A percentile compares a stretch with the other conserved stretches of the same genome.
phyloP scores from a whole-genome alignment of 2,888 invertebrate genomes.

The Hecatera dysodea region DNA sequence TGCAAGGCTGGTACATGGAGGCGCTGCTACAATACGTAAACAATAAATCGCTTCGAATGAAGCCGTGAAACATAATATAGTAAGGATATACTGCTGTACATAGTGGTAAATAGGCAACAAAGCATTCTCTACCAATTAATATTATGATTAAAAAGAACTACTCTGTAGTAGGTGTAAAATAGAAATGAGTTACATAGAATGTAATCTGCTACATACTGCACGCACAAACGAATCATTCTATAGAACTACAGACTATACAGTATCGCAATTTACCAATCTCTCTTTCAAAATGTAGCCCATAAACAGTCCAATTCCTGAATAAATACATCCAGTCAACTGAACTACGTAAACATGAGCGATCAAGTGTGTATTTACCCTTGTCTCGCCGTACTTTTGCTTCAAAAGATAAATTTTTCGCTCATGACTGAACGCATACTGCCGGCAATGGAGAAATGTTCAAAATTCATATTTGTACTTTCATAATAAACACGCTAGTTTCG shows the following conservation, averaged over 20 bases:
- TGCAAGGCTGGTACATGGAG: too few relatives aligned
- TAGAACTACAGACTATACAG: background rate
- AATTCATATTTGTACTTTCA: conserved; percentile 57
- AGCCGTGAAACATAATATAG: too few relatives aligned
- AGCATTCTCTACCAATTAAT: too few relatives aligned
- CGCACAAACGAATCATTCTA: background rate
- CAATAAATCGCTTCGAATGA: too few relatives aligned
- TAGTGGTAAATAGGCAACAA: too few relatives aligned
- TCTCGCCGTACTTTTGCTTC: conserved; percentile 47
- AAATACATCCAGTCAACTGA: conserved; percentile 40
- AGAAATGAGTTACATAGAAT: background rate
- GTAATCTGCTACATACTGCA: background rate
- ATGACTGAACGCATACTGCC: conserved; percentile 51
- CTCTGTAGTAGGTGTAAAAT: too few relatives aligned
- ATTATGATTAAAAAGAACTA: too few relatives aligned
- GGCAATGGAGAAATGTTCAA: conserved; percentile 50
- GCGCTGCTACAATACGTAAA: too few relatives aligned
- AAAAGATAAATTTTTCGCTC: conserved; percentile 61
- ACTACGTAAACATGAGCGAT: conserved; percentile 31
- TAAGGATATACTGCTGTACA: too few relatives aligned
- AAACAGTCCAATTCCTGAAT: conserved; percentile 30
- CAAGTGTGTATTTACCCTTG: conserved; percentile 44
- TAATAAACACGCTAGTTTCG: conserved; percentile 10
- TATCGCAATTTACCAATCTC: conserved; percentile 14
- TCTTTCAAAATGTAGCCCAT: conserved; percentile 28